A percentile compares a stretch with the other conserved stretches of the same genome.
phyloP scores from a whole-genome alignment of 1,140 invertebrate genomes.

The Oppia nitens region DNA sequence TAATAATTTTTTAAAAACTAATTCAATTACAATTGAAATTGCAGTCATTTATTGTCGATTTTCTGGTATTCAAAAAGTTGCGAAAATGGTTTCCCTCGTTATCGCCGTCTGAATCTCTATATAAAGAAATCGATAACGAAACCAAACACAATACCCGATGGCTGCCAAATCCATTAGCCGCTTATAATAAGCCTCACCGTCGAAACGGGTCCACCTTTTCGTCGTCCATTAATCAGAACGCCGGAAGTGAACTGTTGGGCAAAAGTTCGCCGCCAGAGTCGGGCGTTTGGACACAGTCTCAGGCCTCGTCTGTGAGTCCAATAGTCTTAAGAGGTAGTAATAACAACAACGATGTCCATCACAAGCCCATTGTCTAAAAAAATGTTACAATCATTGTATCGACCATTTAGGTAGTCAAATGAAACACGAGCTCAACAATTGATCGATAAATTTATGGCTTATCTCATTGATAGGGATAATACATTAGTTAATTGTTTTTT shows the following conservation, averaged over 20 bases:
- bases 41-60: conserved; percentile 15
- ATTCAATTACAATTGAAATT: neutral
- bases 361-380: too few relatives aligned
- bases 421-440: too few relatives aligned
- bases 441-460: too few relatives aligned
- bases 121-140: conserved; percentile 10
- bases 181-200: neutral
- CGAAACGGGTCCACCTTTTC: neutral
- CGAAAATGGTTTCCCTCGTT: conserved; percentile 4
- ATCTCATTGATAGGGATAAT: too few relatives aligned
- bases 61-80: conserved; percentile 12
- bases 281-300: neutral
- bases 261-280: neutral
- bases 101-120: neutral
- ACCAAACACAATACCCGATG: conserved; percentile 9
- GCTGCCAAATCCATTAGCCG: conserved; percentile 8
- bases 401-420: too few relatives aligned
- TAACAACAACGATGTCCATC: too few relatives aligned
- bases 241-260: neutral
- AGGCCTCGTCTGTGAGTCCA: neutral
- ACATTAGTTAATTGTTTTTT: too few relatives aligned
- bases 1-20: neutral
- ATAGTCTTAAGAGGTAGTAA: neutral
- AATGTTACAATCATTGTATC: too few relatives aligned
- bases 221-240: neutral